Base-by-base conservation (phyloP, 2,113 vertebrate genomes). In the Oryzias woworae region DNA sequence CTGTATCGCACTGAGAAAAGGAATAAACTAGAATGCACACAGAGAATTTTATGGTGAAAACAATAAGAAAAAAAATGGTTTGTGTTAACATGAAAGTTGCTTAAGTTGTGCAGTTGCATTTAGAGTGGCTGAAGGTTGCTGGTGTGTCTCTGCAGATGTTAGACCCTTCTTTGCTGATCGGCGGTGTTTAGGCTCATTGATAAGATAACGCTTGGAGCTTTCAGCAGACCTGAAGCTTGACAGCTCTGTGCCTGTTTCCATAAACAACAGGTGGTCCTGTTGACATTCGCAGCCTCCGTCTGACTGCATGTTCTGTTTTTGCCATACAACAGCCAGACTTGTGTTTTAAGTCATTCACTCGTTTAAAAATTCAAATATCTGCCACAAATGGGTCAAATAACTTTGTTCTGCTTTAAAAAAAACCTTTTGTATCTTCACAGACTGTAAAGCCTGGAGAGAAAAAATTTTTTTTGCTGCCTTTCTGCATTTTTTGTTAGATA, bases 231-330 rank as follows among this genome's bases (percentile, higher is more conserved):
- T 61, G 17, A 20, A 75, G 63, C 73, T 48, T 43, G 67, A 54
- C 42, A n/a, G 57, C 66, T 62, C 47, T 53, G 57, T 13, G 50
- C 68, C 69, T 78, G 64, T 75, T 85, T 85, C 80, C 61, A 1
- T 82, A 89, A 90, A 86, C 80, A 87, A 71, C 90, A 91, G 91
- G 83, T 90, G 90, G 63, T 52, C 74, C 73, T 54, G 45, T 81
- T 77, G 58, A 60, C 67, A 61, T 72, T 61, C 23, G 46, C 52
- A 51, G 52, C 52, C 26, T 8, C 45, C 5, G 48, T 61, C 73
- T 66, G 48, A 20, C 44, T 67, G 41, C 17, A 71, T 81, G 80
- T 56, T 67, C 73, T 80, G 50, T 84, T 64, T 78, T 76, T 81
- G 51, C 26, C 26, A 42, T 8, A 41, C n/a, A n/a, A 73, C 56